Evolutionary conservation across 1,140 invertebrate genomes (phyloP).

Genomic region (Oppia nitens): DNA sequence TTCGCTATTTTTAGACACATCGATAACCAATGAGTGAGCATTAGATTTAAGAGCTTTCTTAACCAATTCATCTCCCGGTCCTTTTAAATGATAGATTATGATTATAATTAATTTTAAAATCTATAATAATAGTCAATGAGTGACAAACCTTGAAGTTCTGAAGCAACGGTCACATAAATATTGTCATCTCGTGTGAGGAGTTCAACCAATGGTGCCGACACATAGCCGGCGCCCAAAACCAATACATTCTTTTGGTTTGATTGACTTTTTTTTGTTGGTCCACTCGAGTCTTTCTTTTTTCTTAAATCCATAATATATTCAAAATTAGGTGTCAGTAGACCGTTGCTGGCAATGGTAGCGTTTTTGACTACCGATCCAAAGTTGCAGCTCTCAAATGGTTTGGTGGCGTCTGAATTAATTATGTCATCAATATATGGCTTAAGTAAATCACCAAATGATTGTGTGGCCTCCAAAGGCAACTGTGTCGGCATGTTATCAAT

Average conservation of each 20-base stretch:
- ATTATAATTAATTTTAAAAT: constrained; percentile 15
- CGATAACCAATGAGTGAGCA: constrained; percentile 59
- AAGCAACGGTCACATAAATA: constrained; percentile 54
- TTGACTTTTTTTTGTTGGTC: background rate
- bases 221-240: constrained; percentile 85
- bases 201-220: constrained; percentile 78
- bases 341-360: constrained; percentile 91
- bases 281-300: constrained; percentile 23
- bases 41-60: constrained; percentile 44
- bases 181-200: constrained; percentile 68
- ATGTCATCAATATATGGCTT: constrained; percentile 77
- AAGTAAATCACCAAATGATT: constrained; percentile 88
- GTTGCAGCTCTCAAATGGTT: constrained; percentile 56
- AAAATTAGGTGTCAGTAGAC: constrained; percentile 71
- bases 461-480: constrained; percentile 85
- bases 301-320: constrained; percentile 87
- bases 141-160: constrained; percentile 10
- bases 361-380: constrained; percentile 59
- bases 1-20: constrained; percentile 53
- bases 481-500: constrained; percentile 99
- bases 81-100: constrained; percentile 59
- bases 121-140: background rate
- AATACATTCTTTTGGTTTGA: constrained; percentile 44
- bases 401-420: constrained; percentile 65
- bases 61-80: constrained; percentile 70